Evolutionary conservation across 2,113 vertebrate species (phyloP).

Genomic region (Rhea pennata): DNA sequence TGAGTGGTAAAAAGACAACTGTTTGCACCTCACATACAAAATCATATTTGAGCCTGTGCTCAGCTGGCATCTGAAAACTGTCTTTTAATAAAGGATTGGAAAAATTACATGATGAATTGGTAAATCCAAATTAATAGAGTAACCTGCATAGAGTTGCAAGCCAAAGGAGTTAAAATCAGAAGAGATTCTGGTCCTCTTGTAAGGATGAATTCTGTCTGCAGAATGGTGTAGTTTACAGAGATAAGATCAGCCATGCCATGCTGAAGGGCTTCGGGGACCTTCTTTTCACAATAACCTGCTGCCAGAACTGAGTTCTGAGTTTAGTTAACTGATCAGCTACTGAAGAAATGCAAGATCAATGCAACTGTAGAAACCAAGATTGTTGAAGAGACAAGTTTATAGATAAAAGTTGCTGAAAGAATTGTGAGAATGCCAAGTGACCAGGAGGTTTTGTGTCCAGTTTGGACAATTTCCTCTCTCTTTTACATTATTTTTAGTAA

Average conservation of each 20-base stretch:
- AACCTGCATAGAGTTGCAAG: not conserved
- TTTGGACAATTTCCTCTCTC: not conserved
- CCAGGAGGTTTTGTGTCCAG: not conserved
- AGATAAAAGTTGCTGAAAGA: not conserved
- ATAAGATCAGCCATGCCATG: not conserved
- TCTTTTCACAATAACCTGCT: not conserved
- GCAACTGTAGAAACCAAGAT: not conserved
- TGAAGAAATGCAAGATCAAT: not conserved
- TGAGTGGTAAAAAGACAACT: not conserved
- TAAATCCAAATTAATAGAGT: not conserved
- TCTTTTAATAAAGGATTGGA: not conserved
- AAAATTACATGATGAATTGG: fast-evolving
- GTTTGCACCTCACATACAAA: not conserved
- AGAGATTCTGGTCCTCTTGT: not conserved
- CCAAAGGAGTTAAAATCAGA: not conserved
- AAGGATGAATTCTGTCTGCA: not conserved
- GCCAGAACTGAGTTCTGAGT: not conserved
- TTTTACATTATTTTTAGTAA: not conserved
- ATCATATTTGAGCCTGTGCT: not conserved
- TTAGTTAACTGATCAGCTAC: not conserved
- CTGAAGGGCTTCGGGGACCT: not conserved
- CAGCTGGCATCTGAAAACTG: not conserved
- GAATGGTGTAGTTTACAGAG: not conserved
- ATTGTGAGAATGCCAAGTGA: not conserved
- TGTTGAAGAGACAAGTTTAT: not conserved